A percentile compares a stretch with the other conserved stretches of the same genome.
These are phyloP conservation scores for Xestobium rufovillosum DNA, from an alignment of 2,888 invertebrate genomes.

Conservation along the genomic window DNA sequence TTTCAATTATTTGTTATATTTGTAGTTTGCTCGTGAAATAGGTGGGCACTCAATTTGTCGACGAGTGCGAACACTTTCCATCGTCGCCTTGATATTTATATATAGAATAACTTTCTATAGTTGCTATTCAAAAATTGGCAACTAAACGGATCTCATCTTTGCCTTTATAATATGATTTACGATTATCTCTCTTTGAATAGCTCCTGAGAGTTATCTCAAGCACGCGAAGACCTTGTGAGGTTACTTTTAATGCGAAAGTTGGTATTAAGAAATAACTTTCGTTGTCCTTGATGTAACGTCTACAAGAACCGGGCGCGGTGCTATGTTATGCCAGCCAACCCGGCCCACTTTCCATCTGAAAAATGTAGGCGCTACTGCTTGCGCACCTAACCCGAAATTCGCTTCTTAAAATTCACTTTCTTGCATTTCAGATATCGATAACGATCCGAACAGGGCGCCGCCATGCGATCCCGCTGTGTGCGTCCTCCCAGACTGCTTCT, in stretches of 20 bases:
- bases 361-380: conserved; percentile 19
- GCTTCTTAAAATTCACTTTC: conserved; percentile 4
- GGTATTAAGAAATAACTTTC: conserved; percentile 37
- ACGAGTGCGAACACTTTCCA: too few relatives aligned
- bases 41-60: too few relatives aligned
- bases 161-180: too few relatives aligned
- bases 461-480: conserved; percentile 82
- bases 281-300: conserved; percentile 36
- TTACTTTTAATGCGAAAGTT: conserved; percentile 35
- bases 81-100: too few relatives aligned
- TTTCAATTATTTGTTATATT: too few relatives aligned
- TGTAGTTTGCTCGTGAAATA: too few relatives aligned
- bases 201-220: too few relatives aligned
- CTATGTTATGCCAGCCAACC: conserved; percentile 20
- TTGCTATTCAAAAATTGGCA: too few relatives aligned
- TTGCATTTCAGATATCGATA: conserved; percentile 69
- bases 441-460: conserved; percentile 88
- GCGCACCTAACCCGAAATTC: conserved; percentile 2
- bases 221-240: conserved; percentile 31
- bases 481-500: conserved; percentile 87
- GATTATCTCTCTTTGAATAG: too few relatives aligned
- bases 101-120: too few relatives aligned
- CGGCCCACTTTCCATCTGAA: conserved; percentile 33
- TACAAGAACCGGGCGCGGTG: conserved; percentile 29
- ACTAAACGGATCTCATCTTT: too few relatives aligned